Conservation (phyloP, 2,888 invertebrate species). For the Adelphocoris suturalis region DNA sequence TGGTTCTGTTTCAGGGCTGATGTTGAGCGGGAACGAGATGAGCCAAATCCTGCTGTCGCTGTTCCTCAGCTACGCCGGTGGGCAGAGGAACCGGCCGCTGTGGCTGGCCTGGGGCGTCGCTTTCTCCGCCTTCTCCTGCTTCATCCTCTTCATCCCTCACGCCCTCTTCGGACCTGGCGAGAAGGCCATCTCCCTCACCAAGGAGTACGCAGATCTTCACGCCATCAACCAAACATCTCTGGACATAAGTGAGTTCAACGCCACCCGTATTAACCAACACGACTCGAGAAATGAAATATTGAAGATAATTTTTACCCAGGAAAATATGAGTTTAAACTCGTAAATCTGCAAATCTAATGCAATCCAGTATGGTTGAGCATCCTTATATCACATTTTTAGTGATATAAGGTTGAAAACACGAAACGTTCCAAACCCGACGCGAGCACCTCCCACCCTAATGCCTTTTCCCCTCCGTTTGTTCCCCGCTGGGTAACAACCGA, state of each 20-base stretch:
- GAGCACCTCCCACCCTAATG: too few relatives aligned
- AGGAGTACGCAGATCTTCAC: conserved; percentile 77
- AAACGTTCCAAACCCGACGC: too few relatives aligned
- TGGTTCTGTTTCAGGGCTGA: conserved; percentile 80
- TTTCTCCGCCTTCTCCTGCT: conserved; percentile 83
- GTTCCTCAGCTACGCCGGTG: conserved; percentile 83
- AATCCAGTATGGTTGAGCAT: too few relatives aligned
- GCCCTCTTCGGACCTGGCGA: conserved; percentile 83
- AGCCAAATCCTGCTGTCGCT: conserved; percentile 84
- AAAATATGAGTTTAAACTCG: too few relatives aligned
- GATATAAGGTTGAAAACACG: too few relatives aligned
- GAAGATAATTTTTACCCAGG: too few relatives aligned
- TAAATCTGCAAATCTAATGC: too few relatives aligned
- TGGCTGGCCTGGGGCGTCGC: conserved; percentile 85
- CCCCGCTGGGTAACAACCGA: too few relatives aligned
- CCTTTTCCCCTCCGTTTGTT: too few relatives aligned
- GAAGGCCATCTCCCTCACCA: conserved; percentile 80
- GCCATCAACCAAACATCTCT: conserved; percentile 63
- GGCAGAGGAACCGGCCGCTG: conserved; percentile 84
- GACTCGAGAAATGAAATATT: too few relatives aligned
- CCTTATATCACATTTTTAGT: too few relatives aligned
- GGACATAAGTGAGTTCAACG: conserved; percentile 63
- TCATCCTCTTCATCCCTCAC: conserved; percentile 83
- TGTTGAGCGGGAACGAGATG: conserved; percentile 85
- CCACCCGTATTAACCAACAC: too few relatives aligned